Percentiles rank a stretch among this genome's conserved stretches.
phyloP scores from a whole-genome alignment of 2,113 vertebrate genomes.

The Muntiacus reevesi region DNA sequence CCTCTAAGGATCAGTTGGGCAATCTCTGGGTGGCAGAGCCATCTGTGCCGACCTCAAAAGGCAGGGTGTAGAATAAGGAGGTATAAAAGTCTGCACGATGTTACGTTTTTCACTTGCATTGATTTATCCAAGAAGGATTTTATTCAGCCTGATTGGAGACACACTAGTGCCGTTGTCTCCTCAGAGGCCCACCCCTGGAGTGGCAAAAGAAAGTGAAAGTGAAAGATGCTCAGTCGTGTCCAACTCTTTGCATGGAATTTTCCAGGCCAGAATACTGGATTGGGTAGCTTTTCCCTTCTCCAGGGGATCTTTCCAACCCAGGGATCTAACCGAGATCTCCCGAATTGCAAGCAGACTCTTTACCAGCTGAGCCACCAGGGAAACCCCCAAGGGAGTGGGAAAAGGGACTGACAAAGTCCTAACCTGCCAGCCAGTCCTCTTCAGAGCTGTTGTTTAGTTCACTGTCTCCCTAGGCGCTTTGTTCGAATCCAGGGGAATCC shows the following conservation, averaged over 20 bases:
- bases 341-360: not conserved
- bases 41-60: not conserved
- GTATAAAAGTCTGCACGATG: not conserved
- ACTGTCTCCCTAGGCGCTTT: not conserved
- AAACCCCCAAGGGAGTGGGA: not conserved
- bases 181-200: not conserved
- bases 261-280: not conserved
- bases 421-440: not conserved
- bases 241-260: not conserved
- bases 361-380: not conserved
- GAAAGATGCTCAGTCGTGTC: not conserved
- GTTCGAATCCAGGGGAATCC: not conserved
- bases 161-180: not conserved
- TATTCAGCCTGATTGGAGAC: not conserved
- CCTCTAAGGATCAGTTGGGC: not conserved
- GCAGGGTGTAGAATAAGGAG: not conserved
- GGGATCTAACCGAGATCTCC: not conserved
- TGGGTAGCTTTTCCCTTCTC: not conserved
- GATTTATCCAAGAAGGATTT: not conserved
- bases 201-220: not conserved
- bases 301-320: not conserved
- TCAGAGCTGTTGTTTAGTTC: not conserved
- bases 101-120: not conserved
- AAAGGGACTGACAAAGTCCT: not conserved
- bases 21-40: not conserved